A percentile compares a stretch with the other conserved stretches of the same genome.
Evolutionary conservation across 1,140 invertebrate genomes (phyloP).

Genomic region (Drosophila serrata): DNA sequence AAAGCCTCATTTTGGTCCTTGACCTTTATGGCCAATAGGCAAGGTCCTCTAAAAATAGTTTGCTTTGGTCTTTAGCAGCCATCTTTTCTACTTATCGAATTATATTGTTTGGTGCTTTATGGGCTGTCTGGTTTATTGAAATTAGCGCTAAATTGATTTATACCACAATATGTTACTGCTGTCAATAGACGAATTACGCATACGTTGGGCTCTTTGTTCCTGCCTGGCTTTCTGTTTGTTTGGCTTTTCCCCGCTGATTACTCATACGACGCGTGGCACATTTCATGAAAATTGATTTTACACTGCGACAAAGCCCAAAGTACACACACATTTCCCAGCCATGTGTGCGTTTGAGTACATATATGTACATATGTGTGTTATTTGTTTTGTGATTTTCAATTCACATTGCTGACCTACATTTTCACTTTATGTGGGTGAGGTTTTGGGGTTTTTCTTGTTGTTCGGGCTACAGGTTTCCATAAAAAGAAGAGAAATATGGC

Average conservation of each 20-base stretch:
- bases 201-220: conserved; percentile 24
- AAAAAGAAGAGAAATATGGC: conserved; percentile 45
- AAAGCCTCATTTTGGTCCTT: conserved; percentile 10
- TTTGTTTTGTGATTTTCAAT: conserved; percentile 69
- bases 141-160: conserved; percentile 80
- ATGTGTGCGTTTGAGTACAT: conserved; percentile 16
- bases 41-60: conserved; percentile 19
- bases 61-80: conserved; percentile 1
- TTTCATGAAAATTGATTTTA: conserved; percentile 84
- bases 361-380: conserved; percentile 9
- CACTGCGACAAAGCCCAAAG: conserved; percentile 65
- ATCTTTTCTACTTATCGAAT: conserved; percentile 26
- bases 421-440: conserved; percentile 45
- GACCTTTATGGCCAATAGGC: neutral
- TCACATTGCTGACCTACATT: conserved; percentile 78
- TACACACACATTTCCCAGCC: conserved; percentile 16
- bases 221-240: conserved; percentile 55
- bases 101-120: conserved; percentile 41
- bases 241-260: conserved; percentile 63
- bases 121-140: conserved; percentile 67
- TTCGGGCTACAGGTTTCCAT: conserved; percentile 43
- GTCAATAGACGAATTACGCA: conserved; percentile 35
- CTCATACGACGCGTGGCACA: conserved; percentile 74
- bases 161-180: conserved; percentile 67
- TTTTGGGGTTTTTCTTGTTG: conserved; percentile 9